A percentile compares a stretch with the other conserved stretches of the same genome.
Conservation (phyloP, 2,113 vertebrate species). For the Mirounga angustirostris region DNA sequence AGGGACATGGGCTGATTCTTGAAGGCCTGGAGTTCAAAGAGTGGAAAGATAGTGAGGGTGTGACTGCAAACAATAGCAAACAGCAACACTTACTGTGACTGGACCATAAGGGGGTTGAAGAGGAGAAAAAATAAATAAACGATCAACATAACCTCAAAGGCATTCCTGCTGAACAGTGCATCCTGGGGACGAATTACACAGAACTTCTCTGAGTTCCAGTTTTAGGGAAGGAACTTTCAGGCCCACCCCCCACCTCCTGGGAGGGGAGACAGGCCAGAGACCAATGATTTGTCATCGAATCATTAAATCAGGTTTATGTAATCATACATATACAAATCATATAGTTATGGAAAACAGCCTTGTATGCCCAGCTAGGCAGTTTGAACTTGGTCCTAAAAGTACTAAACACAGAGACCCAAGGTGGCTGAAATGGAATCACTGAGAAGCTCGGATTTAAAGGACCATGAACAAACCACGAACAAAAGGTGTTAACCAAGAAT, state of each 20-base stretch:
- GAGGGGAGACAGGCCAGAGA: no score
- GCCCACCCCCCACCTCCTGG: no score
- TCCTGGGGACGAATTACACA: no score
- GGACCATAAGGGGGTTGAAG: not conserved
- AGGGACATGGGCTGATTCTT: not conserved
- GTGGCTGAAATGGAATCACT: not conserved
- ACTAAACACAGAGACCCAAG: not conserved
- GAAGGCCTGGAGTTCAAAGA: not conserved
- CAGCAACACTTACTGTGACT: not conserved
- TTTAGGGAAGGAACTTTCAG: no score
- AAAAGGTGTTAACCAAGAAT: not conserved
- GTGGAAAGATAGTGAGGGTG: not conserved
- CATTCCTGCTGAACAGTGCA: no score
- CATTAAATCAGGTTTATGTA: no score
- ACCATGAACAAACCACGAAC: not conserved
- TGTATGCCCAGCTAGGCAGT: not conserved
- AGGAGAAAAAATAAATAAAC: not conserved
- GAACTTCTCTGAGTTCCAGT: no score
- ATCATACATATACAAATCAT: not conserved
- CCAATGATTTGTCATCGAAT: no score
- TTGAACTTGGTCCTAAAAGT: not conserved
- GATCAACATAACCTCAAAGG: no score
- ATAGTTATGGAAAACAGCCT: not conserved
- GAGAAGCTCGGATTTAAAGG: not conserved
- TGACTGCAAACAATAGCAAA: not conserved